A percentile compares a stretch with the other conserved stretches of the same genome.
These are phyloP conservation scores for Neoseiulus cucumeris DNA, from an alignment of 1,140 invertebrate species.

Conservation along the genomic window DNA sequence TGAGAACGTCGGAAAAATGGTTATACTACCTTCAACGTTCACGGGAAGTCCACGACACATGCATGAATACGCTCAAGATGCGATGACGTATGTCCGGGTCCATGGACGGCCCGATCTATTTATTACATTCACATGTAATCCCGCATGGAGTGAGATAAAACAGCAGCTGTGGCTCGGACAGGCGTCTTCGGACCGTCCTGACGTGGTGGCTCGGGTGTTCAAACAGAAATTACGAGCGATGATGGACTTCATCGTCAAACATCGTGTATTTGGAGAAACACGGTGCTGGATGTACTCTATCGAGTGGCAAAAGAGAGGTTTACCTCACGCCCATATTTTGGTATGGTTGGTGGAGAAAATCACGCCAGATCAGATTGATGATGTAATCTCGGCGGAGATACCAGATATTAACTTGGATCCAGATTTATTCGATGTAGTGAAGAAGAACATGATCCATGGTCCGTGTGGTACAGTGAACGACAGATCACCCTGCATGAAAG, in stretches of 20 bases:
- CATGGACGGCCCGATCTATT: slow-evolving; percentile 26
- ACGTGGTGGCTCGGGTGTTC: slow-evolving; percentile 10
- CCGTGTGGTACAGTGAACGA: slow-evolving; percentile 31
- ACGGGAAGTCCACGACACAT: slow-evolving; percentile 13
- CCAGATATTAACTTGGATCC: slow-evolving; percentile 6
- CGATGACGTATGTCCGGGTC: slow-evolving; percentile 16
- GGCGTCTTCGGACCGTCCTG: slow-evolving; percentile 11
- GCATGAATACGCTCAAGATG: slow-evolving; percentile 14
- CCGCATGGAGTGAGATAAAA: slow-evolving; percentile 26
- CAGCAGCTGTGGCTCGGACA: slow-evolving; percentile 14
- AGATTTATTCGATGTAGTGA: background rate
- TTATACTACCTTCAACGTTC: background rate
- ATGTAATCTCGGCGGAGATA: background rate
- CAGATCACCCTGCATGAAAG: slow-evolving; percentile 30
- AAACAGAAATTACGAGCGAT: no score
- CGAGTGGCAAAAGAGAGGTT: slow-evolving; percentile 28
- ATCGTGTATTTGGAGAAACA: slow-evolving; percentile 7
- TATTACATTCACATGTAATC: slow-evolving; percentile 28
- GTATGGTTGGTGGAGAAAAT: slow-evolving; percentile 19
- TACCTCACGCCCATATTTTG: slow-evolving; percentile 28
- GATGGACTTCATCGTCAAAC: background rate
- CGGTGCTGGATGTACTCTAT: slow-evolving; percentile 13
- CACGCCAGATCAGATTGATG: slow-evolving; percentile 17
- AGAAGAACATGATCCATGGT: slow-evolving; percentile 33
- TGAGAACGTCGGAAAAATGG: background rate